Evolutionary conservation across 2,797 vertebrate genomes (phyloP).

Genomic region (Spatula versicolor): DNA sequence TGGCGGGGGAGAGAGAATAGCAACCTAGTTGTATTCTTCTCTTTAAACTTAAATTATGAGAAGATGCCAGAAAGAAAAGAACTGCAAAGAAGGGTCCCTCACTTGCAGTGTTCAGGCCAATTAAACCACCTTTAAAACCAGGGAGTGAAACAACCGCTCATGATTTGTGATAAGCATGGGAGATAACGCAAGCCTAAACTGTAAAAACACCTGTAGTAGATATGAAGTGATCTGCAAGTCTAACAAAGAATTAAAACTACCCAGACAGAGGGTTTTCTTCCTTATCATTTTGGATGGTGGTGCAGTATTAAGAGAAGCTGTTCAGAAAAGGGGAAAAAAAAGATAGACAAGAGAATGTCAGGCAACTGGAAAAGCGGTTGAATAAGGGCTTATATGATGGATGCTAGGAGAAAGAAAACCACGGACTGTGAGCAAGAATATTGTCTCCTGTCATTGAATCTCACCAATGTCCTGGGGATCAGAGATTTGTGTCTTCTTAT

Average conservation of each 20-base stretch:
- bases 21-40: background rate
- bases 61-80: background rate
- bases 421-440: background rate
- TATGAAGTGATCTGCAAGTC: background rate
- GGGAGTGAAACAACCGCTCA: background rate
- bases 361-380: background rate
- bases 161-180: background rate
- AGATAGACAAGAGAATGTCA: background rate
- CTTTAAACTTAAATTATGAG: background rate
- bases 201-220: background rate
- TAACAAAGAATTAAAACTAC: background rate
- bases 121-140: background rate
- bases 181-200: background rate
- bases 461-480: too few relatives aligned
- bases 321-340: background rate
- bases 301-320: background rate
- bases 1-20: background rate
- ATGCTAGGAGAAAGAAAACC: background rate
- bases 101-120: background rate
- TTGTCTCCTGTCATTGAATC: background rate
- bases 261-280: background rate
- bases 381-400: background rate
- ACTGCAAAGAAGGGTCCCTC: background rate
- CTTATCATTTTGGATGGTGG: background rate
- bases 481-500: background rate